These are phyloP conservation scores for Bombyx huttoni DNA, from an alignment of 2,888 invertebrate genomes.

Conservation along the genomic window DNA sequence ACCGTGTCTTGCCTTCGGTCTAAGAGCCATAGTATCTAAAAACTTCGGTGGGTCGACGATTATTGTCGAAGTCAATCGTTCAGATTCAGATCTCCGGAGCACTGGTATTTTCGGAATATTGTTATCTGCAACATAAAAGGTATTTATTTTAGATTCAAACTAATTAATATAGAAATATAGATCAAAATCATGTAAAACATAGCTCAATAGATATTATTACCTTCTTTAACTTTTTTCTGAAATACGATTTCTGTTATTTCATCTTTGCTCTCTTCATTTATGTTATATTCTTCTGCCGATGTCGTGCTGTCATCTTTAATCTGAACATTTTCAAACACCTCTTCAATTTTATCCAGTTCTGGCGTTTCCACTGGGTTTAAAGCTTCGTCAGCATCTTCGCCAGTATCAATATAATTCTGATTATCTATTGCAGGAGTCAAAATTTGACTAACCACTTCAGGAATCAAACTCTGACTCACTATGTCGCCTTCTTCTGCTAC, in stretches of 20 bases:
- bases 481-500: constrained; percentile 48
- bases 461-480: constrained; percentile 45
- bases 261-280: constrained; percentile 8
- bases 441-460: constrained; percentile 15
- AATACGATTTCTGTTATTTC: neutral
- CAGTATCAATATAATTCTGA: too few species aligned
- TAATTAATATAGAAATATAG: neutral
- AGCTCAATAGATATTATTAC: constrained; percentile 11
- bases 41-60: constrained; percentile 73
- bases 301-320: constrained; percentile 7
- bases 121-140: constrained; percentile 45
- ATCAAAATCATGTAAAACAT: too few species aligned
- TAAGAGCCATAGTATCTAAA: constrained; percentile 87
- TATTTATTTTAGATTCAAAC: neutral
- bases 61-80: constrained; percentile 43
- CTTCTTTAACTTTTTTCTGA: constrained; percentile 17
- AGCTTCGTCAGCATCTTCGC: too few species aligned
- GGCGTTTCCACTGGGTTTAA: constrained; percentile 17
- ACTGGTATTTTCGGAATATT: constrained; percentile 51
- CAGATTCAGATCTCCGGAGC: constrained; percentile 63
- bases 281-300: constrained; percentile 7
- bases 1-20: constrained; percentile 74
- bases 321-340: constrained; percentile 20
- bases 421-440: too few species aligned
- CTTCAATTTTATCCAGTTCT: constrained; percentile 14